These are phyloP conservation scores for Aleiodes alternator DNA, from an alignment of 2,888 invertebrate genomes.

Conservation along the genomic window DNA sequence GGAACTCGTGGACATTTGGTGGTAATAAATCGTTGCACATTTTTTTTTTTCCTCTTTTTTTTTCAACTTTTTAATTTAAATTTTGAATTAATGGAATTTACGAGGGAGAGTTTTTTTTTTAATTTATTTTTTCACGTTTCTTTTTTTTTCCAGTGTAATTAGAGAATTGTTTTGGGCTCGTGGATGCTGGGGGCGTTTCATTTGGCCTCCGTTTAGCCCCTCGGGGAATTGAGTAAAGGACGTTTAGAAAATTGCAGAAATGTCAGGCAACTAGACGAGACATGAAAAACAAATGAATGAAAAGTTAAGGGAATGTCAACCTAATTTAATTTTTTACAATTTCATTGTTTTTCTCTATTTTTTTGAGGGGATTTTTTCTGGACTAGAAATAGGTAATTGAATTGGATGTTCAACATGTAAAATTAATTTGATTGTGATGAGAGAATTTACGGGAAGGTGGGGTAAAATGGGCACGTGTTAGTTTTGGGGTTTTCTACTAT, in stretches of 20 bases:
- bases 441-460: too few relatives aligned
- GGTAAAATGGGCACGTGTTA: too few relatives aligned
- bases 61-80: conserved; percentile 28
- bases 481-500: too few relatives aligned
- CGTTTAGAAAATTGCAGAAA: background rate
- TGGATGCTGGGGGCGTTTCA: conserved; percentile 24
- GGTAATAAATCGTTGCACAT: conserved; percentile 66
- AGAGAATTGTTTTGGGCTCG: conserved; percentile 29
- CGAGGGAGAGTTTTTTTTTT: background rate
- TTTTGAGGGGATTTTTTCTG: background rate
- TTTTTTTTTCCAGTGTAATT: conserved; percentile 30
- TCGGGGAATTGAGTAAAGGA: too few relatives aligned
- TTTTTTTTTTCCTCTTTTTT: conserved; percentile 44
- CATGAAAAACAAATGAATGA: conserved; percentile 7
- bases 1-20: conserved; percentile 61
- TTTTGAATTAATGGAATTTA: background rate
- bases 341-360: conserved; percentile 15
- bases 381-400: background rate
- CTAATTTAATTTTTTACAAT: conserved; percentile 1
- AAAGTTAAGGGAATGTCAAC: background rate
- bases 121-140: conserved; percentile 11
- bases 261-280: background rate
- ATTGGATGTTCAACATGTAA: too few relatives aligned
- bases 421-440: too few relatives aligned
- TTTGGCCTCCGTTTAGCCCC: conserved; percentile 32